Percentiles rank a stretch among this genome's conserved stretches.
phyloP scores from a whole-genome alignment of 2,797 vertebrate species.

The Schizopygopsis pylzovi region DNA sequence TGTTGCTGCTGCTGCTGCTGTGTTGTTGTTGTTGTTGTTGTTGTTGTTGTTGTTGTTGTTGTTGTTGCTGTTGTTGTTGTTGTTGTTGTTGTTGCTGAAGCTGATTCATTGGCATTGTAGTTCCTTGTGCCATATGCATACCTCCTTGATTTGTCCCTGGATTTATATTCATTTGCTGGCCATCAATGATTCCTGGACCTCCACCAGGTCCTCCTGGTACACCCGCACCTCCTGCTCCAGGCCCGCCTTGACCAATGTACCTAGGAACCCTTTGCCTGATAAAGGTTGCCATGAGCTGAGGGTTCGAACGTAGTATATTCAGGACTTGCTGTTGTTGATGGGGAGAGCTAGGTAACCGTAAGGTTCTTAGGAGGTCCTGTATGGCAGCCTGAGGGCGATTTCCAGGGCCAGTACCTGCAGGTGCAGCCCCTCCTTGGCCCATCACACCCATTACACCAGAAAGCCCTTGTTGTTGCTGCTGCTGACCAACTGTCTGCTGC shows the following conservation, averaged over 20 bases:
- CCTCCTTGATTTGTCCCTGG: conserved; percentile 76
- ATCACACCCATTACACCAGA: conserved; percentile 75
- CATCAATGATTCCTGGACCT: conserved; percentile 73
- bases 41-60: conserved; percentile 77
- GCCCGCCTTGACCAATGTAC: conserved; percentile 80
- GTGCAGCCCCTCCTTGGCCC: conserved; percentile 67
- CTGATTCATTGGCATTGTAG: conserved; percentile 81
- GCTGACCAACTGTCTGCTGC: conserved; percentile 48
- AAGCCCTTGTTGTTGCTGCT: conserved; percentile 64
- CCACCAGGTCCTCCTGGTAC: conserved; percentile 61
- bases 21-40: conserved; percentile 68
- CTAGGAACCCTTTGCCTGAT: conserved; percentile 94
- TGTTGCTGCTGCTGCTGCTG: conserved; percentile 73
- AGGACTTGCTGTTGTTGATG: conserved; percentile 97
- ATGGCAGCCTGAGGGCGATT: conserved; percentile 89
- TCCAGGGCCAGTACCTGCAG: conserved; percentile 63
- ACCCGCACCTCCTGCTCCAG: conserved; percentile 65
- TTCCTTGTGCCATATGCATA: conserved; percentile 85
- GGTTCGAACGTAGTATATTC: conserved; percentile 94
- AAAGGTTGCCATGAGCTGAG: conserved; percentile 94
- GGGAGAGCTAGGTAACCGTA: conserved; percentile 93
- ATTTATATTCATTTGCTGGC: conserved; percentile 77
- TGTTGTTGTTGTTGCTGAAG: conserved; percentile 81
- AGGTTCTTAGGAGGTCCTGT: conserved; percentile 91
- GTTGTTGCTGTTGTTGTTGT: conserved; percentile 78